Evolutionary conservation across 2,888 invertebrate genomes (phyloP).

Genomic region (Cephus spinipes): DNA sequence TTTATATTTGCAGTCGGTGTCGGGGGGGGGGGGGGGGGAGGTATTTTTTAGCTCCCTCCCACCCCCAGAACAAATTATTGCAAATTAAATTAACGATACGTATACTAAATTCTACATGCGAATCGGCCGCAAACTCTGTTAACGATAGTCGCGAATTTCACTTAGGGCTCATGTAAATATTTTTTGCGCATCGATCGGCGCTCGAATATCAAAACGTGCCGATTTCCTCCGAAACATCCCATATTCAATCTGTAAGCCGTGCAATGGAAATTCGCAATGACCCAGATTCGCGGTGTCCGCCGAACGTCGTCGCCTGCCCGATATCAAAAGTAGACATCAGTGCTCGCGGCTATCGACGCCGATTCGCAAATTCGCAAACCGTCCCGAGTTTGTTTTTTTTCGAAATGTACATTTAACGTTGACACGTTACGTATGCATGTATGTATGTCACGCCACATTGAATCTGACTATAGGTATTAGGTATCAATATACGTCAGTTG

Average conservation of each 20-base stretch:
- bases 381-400: not conserved
- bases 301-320: not conserved
- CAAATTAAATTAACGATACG: not conserved
- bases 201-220: not conserved
- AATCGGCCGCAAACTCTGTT: too few relatives aligned
- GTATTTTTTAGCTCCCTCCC: not conserved
- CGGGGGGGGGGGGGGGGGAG: too few relatives aligned
- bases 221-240: not conserved
- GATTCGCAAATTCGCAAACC: not conserved
- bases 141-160: too few relatives aligned
- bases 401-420: not conserved
- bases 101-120: not conserved
- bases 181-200: too few relatives aligned
- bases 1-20: not conserved
- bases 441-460: not conserved
- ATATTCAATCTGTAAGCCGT: not conserved
- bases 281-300: not conserved
- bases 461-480: not conserved
- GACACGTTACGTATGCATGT: not conserved
- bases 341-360: not conserved
- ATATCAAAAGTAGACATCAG: not conserved
- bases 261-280: constrained; percentile 2
- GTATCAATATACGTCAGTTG: not conserved
- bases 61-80: not conserved
- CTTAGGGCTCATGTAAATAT: too few relatives aligned